These are phyloP conservation scores for Cordylochernes scorpioides DNA, from an alignment of 2,888 invertebrate species.

Conservation along the genomic window DNA sequence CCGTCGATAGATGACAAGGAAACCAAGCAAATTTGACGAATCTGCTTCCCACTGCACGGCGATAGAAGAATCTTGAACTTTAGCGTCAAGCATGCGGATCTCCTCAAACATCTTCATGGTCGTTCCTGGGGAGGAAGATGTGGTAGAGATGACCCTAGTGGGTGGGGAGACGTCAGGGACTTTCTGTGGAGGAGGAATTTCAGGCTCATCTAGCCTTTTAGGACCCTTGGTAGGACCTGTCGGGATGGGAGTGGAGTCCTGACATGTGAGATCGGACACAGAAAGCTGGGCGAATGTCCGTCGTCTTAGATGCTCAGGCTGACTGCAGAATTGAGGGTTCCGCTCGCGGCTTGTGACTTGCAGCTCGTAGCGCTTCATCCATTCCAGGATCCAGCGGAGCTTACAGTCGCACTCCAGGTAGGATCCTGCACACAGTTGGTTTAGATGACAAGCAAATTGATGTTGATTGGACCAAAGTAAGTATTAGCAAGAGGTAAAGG, in stretches of 20 bases:
- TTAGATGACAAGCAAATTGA: too few relatives aligned
- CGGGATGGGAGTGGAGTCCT: slow-evolving; percentile 1
- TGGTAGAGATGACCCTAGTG: background rate
- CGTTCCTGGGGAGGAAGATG: slow-evolving; percentile 1
- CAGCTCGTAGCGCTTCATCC: slow-evolving; percentile 59
- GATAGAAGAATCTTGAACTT: slow-evolving; percentile 39
- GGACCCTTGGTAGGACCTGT: slow-evolving; percentile 6
- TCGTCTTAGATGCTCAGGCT: slow-evolving; percentile 46
- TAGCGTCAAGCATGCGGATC: slow-evolving; percentile 8
- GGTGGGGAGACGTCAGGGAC: background rate
- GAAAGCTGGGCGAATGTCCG: slow-evolving; percentile 61
- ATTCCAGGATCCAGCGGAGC: slow-evolving; percentile 60
- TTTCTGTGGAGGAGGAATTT: background rate
- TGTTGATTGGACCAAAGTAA: too few relatives aligned
- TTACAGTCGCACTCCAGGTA: slow-evolving; percentile 68
- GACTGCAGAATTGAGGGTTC: slow-evolving; percentile 73
- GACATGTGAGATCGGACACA: slow-evolving; percentile 30
- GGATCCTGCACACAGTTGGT: slow-evolving; percentile 24
- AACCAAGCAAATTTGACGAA: slow-evolving; percentile 19
- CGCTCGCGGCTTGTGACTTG: slow-evolving; percentile 75
- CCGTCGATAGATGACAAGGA: slow-evolving; percentile 57
- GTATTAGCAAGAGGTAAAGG: too few relatives aligned
- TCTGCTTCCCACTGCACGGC: slow-evolving; percentile 55
- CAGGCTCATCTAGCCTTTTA: slow-evolving; percentile 2
- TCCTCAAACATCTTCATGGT: slow-evolving; percentile 1